Evolutionary conservation across 2,888 invertebrate species (phyloP).

Genomic region (Dorcus parallelipipedus): DNA sequence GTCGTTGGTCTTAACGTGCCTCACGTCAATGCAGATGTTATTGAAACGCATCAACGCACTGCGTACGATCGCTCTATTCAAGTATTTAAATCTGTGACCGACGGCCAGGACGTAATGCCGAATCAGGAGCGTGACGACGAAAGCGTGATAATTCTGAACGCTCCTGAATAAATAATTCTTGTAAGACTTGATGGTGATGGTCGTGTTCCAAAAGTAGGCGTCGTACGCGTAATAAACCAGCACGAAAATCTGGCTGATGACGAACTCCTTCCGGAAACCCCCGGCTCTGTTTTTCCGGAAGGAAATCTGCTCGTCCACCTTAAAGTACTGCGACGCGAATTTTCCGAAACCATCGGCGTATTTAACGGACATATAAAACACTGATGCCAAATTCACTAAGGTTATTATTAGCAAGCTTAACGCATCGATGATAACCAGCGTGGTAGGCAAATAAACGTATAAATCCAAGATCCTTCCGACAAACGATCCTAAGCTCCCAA

Average conservation of each 20-base stretch:
- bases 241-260: not conserved
- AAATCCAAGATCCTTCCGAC: not conserved
- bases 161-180: not conserved
- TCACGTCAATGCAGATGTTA: not conserved
- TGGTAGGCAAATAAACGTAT: not conserved
- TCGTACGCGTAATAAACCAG: constrained; percentile 1
- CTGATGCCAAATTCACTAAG: not conserved
- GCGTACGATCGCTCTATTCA: not conserved
- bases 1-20: not conserved
- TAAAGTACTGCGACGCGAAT: not conserved
- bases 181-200: not conserved
- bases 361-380: not conserved
- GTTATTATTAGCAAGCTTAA: constrained; percentile 1
- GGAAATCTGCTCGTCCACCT: not conserved
- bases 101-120: not conserved
- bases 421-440: constrained; percentile 1
- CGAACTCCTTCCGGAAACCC: not conserved
- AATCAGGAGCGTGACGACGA: constrained; percentile 1
- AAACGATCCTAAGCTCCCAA: not conserved
- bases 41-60: not conserved
- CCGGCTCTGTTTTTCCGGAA: not conserved
- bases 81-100: not conserved
- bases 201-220: constrained; percentile 3
- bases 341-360: not conserved
- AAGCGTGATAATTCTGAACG: constrained; percentile 5